Percentiles rank a stretch among this genome's conserved stretches.
Conservation (phyloP, 2,113 vertebrate species). For the Rhabdornis inornatus region DNA sequence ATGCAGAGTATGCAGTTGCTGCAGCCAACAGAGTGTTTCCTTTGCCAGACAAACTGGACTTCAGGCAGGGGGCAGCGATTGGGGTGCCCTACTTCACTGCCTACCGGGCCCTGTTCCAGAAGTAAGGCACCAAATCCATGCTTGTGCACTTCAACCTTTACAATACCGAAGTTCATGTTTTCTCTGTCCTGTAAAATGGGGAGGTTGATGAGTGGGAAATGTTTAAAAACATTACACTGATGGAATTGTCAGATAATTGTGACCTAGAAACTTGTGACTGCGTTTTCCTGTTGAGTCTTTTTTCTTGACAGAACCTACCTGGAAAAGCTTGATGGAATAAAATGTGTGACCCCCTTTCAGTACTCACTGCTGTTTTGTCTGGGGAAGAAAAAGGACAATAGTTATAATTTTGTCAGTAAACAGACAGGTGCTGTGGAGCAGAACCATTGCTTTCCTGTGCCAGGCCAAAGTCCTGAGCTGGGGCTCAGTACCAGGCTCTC, state of each 20-base stretch:
- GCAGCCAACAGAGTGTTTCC: slow-evolving; percentile 73
- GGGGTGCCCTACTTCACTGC: slow-evolving; percentile 92
- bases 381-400: neutral
- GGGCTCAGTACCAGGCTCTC: neutral
- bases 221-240: neutral
- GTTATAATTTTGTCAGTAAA: neutral
- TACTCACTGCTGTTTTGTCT: neutral
- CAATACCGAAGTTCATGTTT: fast-evolving
- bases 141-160: neutral
- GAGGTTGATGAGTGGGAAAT: neutral
- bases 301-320: neutral
- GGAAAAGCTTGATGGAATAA: neutral
- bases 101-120: slow-evolving; percentile 88
- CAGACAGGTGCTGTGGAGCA: neutral
- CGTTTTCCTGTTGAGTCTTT: neutral
- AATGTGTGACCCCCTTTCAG: fast-evolving
- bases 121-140: slow-evolving; percentile 68
- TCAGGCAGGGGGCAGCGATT: slow-evolving; percentile 85
- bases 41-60: slow-evolving; percentile 80
- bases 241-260: neutral
- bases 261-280: neutral
- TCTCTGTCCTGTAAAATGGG: neutral
- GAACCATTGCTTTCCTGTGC: neutral
- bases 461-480: neutral
- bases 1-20: slow-evolving; percentile 85